A percentile compares a stretch with the other conserved stretches of the same genome.
Evolutionary conservation across 2,888 invertebrate species (phyloP).

Genomic region (Lasioglossum leucozonium): DNA sequence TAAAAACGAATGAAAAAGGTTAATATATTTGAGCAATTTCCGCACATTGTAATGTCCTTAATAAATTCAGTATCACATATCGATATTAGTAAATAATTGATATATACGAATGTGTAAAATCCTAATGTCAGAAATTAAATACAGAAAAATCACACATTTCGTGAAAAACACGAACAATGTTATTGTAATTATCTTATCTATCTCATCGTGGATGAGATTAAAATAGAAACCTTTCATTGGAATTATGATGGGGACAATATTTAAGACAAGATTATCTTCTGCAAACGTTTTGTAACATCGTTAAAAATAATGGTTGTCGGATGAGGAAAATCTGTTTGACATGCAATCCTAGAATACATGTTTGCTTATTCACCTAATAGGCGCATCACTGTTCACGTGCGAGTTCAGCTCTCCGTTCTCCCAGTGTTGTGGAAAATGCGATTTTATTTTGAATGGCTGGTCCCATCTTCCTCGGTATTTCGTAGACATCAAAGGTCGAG

Average conservation of each 20-base stretch:
- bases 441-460: conserved; percentile 53
- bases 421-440: conserved; percentile 54
- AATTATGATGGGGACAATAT: not conserved
- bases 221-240: not conserved
- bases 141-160: not conserved
- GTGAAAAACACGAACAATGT: not conserved
- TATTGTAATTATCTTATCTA: not conserved
- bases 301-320: not conserved
- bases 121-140: not conserved
- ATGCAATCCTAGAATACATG: not conserved
- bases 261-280: not conserved
- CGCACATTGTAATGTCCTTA: no score
- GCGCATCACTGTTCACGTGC: conserved; percentile 33
- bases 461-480: conserved; percentile 64
- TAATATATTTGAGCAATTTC: not conserved
- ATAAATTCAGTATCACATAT: not conserved
- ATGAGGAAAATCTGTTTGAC: not conserved
- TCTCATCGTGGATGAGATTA: not conserved
- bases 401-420: conserved; percentile 34
- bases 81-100: not conserved
- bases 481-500: conserved; percentile 59
- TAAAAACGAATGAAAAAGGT: not conserved
- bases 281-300: not conserved
- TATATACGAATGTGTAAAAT: no score
- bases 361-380: conserved; percentile 39